These are phyloP conservation scores for chimpanzee (Pan troglodytes) DNA, from an alignment of 2,113 vertebrate species.

Conservation along the genomic window DNA sequence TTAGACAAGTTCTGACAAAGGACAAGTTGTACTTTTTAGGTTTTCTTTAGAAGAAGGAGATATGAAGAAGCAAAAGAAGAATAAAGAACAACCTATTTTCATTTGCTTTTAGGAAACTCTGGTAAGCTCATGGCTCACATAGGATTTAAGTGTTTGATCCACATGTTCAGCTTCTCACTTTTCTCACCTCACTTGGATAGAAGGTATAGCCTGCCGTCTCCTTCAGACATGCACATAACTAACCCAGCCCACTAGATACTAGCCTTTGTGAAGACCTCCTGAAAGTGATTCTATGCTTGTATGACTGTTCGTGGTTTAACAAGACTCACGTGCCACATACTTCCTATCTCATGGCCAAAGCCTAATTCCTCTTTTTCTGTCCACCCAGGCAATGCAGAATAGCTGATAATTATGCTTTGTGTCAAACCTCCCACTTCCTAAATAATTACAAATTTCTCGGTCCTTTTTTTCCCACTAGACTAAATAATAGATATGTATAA, in stretches of 20 bases:
- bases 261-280: neutral
- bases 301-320: neutral
- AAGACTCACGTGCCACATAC: neutral
- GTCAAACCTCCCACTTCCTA: neutral
- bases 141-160: neutral
- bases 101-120: slow-evolving; percentile 47
- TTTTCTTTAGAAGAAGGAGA: slow-evolving; percentile 59
- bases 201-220: neutral
- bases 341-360: neutral
- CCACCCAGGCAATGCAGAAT: neutral
- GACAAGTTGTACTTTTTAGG: slow-evolving; percentile 42
- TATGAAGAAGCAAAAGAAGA: slow-evolving; percentile 57
- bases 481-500: slow-evolving; percentile 11
- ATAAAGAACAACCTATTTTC: slow-evolving; percentile 31
- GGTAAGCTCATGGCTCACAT: neutral
- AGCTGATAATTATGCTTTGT: neutral
- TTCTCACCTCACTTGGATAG: neutral
- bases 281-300: neutral
- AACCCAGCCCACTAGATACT: neutral
- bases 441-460: neutral
- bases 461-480: neutral
- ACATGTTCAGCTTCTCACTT: neutral
- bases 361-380: neutral
- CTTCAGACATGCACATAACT: neutral
- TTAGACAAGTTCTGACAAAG: slow-evolving; percentile 23